These are phyloP conservation scores for Zaprionus lachaisei DNA, from an alignment of 1,140 invertebrate species.

Conservation along the genomic window DNA sequence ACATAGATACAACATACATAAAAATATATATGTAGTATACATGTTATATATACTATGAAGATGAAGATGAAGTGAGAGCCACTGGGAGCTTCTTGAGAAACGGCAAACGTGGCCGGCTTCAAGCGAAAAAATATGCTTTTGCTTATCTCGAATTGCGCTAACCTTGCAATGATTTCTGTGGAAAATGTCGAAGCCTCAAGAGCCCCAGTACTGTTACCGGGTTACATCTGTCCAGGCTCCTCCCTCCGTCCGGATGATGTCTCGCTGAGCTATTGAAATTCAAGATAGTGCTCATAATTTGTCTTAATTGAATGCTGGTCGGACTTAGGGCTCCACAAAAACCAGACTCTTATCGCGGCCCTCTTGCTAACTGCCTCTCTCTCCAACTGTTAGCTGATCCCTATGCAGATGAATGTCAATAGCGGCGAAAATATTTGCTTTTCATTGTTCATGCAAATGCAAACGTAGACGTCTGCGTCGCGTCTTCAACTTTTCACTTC, in stretches of 20 bases:
- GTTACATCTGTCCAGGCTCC: neutral
- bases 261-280: conserved; percentile 62
- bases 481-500: conserved; percentile 79
- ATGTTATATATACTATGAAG: neutral
- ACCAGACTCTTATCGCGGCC: conserved; percentile 22
- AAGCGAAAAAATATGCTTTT: conserved; percentile 22
- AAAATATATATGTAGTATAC: conserved; percentile 10
- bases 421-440: conserved; percentile 79
- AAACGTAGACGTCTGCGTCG: conserved; percentile 63
- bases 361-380: neutral
- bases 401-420: conserved; percentile 76
- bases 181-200: conserved; percentile 25
- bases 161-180: conserved; percentile 55
- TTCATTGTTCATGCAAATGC: conserved; percentile 81
- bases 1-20: neutral
- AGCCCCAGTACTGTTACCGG: neutral
- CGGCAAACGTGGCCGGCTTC: conserved; percentile 23
- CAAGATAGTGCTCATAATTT: conserved; percentile 75
- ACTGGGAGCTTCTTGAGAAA: conserved; percentile 42
- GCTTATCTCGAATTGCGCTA: conserved; percentile 49
- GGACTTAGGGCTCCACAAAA: conserved; percentile 5
- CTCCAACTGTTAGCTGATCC: conserved; percentile 5
- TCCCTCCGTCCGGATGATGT: neutral
- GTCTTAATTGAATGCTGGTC: conserved; percentile 75
- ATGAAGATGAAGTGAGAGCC: neutral